A percentile compares a stretch with the other conserved stretches of the same genome.
These are phyloP conservation scores for Calvadosia cruxmelitensis DNA, from an alignment of 30 jellyfish, hydroid and myxozoan genomes.

Conservation along the genomic window DNA sequence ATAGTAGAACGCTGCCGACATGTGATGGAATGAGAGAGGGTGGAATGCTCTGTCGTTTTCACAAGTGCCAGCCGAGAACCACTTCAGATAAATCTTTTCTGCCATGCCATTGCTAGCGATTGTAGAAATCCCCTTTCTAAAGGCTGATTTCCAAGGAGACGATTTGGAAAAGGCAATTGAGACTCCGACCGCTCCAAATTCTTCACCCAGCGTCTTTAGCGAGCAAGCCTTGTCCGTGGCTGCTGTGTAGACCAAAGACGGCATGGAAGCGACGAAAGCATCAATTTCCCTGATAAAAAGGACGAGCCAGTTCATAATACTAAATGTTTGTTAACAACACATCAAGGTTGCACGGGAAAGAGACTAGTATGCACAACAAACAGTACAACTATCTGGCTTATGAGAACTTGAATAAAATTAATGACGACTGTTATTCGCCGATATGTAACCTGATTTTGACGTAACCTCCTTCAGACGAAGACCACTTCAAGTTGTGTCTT, in stretches of 20 bases:
- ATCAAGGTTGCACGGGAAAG: no score
- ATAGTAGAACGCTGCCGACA: background rate
- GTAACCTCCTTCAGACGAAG: no score
- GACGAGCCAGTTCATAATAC: no score
- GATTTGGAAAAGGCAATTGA: slow-evolving; percentile 16
- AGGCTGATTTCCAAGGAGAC: slow-evolving; percentile 26
- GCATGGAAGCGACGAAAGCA: slow-evolving; percentile 4
- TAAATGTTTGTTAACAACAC: no score
- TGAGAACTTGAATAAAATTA: no score
- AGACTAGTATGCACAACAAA: no score
- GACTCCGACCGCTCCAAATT: slow-evolving; percentile 6
- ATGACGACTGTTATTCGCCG: no score
- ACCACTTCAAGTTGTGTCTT: no score
- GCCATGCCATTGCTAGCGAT: slow-evolving; percentile 21
- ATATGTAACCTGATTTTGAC: no score
- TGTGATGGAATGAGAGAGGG: background rate
- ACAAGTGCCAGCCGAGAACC: slow-evolving; percentile 23
- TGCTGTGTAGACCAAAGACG: slow-evolving; percentile 7
- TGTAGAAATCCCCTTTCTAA: slow-evolving; percentile 9
- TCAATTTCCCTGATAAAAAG: no score
- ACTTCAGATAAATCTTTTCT: slow-evolving; percentile 5
- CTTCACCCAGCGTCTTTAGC: slow-evolving; percentile 4
- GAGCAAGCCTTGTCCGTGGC: slow-evolving; percentile 21
- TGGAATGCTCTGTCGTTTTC: background rate
- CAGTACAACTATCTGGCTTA: no score